phyloP scores from a whole-genome alignment of 2,888 invertebrate species.

The Callimorpha dominula region DNA sequence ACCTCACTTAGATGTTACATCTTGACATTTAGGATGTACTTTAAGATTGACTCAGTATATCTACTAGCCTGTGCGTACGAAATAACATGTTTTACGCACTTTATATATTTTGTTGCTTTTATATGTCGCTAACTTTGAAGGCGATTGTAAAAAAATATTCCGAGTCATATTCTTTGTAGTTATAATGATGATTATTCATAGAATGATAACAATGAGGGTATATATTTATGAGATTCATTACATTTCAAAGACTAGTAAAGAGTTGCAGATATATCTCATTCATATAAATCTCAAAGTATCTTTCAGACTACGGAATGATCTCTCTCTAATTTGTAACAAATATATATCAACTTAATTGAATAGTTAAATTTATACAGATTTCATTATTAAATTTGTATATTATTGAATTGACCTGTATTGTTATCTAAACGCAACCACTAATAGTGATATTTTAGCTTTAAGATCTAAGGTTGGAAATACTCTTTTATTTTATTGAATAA shows the following conservation, averaged over 20 bases:
- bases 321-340: not conserved
- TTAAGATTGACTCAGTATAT: conserved; percentile 11
- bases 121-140: not conserved
- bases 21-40: conserved; percentile 55
- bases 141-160: not conserved
- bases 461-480: no score
- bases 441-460: not conserved
- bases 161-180: not conserved
- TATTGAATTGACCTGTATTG: not conserved
- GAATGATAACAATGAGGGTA: not conserved
- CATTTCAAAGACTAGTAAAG: not conserved
- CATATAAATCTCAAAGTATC: not conserved
- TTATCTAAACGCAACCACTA: not conserved
- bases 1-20: conserved; percentile 55
- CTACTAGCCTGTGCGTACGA: conserved; percentile 21
- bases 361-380: not conserved
- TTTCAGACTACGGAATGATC: not conserved
- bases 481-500: no score
- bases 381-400: not conserved
- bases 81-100: conserved; percentile 29
- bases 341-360: not conserved
- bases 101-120: not conserved
- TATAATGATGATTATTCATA: not conserved
- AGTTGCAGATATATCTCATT: not conserved
- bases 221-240: not conserved